Base-by-base conservation (phyloP, 2,113 vertebrate species). In the Corvus moneduloides region DNA sequence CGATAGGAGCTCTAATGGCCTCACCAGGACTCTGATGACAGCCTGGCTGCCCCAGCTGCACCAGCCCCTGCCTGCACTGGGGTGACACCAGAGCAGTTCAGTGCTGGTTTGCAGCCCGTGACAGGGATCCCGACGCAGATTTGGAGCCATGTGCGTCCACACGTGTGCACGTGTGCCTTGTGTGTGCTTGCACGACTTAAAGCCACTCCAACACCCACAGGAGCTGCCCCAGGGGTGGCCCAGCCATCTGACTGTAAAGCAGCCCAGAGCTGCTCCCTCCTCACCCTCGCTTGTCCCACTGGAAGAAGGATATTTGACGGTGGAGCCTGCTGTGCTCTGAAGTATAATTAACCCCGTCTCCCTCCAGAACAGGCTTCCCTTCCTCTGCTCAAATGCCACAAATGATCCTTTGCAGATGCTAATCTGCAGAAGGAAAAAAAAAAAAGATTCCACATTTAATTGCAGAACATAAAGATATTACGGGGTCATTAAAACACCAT, bases 401-500 rank as follows among this genome's bases (percentile, higher is more conserved):
- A 62, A 83, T 59, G 71, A 93, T 87, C 93, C 87, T 62, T 18
- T 90, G 78, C 94, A 90, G 93, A 96, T 87, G 82, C 78, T 89
- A 76, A 91, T 93, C 89, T 87, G 85, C 74, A 72, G 82, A 67
- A 81, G 41, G 30, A 14, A 32, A 41, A 69, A 15, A 27, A 58
- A 81, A 56, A 51, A 49, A 69, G 11, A 73, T 76, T 84, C 76
- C 68, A 62, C 82, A 78, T 94, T 96, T 96, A 92, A 95, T 95
- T 96, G 95, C 90, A 86, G 93, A 78, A 86, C 52, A 74, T 94
- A 78, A 94, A 96, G 92, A 90, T 94, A 92, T 93, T 90, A 94
- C 85, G 49, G 72, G 93, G 90, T 86, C 92, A 93, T 97, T 97
- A 97, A 95, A 96, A 83, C 52, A 10, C 90, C 72, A 93, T 97